Conservation (phyloP, 2,113 vertebrate genomes). For the Myotis lucifugus region DNA sequence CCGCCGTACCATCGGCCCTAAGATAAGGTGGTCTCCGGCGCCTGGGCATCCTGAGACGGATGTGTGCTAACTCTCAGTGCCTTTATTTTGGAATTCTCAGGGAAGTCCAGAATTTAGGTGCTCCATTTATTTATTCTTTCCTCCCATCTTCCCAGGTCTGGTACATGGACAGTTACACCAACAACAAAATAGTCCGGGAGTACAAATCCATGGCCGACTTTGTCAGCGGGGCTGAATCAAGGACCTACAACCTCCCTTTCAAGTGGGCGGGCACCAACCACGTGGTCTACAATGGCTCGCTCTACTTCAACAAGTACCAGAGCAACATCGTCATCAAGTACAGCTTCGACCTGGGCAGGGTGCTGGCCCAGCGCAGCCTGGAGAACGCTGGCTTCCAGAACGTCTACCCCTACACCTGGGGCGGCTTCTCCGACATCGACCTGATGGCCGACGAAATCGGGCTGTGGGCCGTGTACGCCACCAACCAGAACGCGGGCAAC, state of each 20-base stretch:
- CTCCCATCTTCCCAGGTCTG: constrained; percentile 89
- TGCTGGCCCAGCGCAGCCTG: constrained; percentile 94
- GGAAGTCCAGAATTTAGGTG: not conserved
- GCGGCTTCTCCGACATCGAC: constrained; percentile 97
- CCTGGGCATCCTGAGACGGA: not conserved
- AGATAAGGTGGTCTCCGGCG: not conserved
- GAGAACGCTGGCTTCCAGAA: constrained; percentile 99
- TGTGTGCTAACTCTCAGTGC: not conserved
- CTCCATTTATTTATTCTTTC: not conserved
- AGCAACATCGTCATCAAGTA: constrained; percentile 99
- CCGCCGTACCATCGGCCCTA: not conserved
- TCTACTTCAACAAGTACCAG: constrained; percentile 99
- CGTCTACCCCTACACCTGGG: constrained; percentile 98
- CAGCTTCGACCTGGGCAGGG: constrained; percentile 93
- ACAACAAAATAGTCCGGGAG: constrained; percentile 98
- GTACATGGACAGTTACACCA: constrained; percentile 99
- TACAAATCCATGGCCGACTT: constrained; percentile 96
- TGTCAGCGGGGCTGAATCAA: constrained; percentile 92
- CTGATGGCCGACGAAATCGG: constrained; percentile 98
- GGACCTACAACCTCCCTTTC: constrained; percentile 97
- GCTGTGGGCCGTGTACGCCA: constrained; percentile 97
- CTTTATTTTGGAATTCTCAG: constrained; percentile 36
- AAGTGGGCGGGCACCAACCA: constrained; percentile 99
- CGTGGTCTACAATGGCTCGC: constrained; percentile 97
- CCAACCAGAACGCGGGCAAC: constrained; percentile 98